These are phyloP conservation scores for Augochlora pura DNA, from an alignment of 1,140 invertebrate genomes.

Conservation along the genomic window DNA sequence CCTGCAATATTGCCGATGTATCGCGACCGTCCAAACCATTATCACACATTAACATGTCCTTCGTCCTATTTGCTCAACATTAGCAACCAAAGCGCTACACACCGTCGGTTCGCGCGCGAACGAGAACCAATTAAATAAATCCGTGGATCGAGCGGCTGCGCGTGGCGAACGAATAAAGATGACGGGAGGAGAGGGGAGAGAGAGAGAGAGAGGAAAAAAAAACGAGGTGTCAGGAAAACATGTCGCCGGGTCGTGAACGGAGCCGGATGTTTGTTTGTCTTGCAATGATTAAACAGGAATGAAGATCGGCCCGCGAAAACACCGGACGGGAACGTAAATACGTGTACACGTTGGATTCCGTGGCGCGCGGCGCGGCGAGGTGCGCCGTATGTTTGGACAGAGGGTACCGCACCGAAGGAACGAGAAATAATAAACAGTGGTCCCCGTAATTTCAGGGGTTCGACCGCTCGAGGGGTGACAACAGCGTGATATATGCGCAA, in stretches of 20 bases:
- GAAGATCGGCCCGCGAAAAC: constrained; percentile 21
- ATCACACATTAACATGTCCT: neutral
- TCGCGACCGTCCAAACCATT: too few relatives aligned
- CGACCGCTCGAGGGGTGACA: constrained; percentile 62
- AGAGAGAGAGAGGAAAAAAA: too few relatives aligned
- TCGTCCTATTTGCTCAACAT: neutral
- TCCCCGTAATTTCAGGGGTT: constrained; percentile 66
- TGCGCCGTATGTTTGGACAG: constrained; percentile 55
- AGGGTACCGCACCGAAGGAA: constrained; percentile 16
- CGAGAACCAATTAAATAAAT: neutral
- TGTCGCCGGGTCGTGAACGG: neutral
- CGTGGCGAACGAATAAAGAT: neutral
- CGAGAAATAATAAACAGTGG: constrained; percentile 67
- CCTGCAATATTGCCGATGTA: too few relatives aligned
- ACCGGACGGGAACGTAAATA: too few relatives aligned
- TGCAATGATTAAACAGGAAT: constrained; percentile 51
- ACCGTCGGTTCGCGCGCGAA: neutral
- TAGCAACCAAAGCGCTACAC: neutral
- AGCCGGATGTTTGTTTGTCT: constrained; percentile 27
- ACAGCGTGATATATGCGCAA: constrained; percentile 62
- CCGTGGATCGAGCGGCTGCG: too few relatives aligned
- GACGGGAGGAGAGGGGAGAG: too few relatives aligned
- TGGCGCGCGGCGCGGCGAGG: constrained; percentile 3
- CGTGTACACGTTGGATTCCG: neutral
- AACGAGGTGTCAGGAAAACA: neutral